Base-by-base conservation (phyloP, 2,888 invertebrate species). In the Peribatodes rhomboidaria region DNA sequence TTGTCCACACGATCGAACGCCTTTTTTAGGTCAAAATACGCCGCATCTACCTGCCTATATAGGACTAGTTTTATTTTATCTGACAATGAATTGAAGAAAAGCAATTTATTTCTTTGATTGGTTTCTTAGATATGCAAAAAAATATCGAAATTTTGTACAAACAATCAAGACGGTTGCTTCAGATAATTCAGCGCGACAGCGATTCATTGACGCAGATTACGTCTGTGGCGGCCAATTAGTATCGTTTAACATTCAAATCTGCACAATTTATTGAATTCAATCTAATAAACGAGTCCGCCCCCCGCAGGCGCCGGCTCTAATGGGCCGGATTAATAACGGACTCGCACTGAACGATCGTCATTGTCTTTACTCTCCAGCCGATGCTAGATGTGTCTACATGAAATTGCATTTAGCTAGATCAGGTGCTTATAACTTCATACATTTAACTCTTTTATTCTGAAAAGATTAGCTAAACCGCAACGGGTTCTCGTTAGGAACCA, bases 201-300 rank as follows among this genome's bases (percentile, higher is more conserved):
- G 11, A 44, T 20, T 18, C 9, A 44, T 41, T n/a, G 20, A 41
- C 20, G 42, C 11, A 44, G 42, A 44, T 44, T 44, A 47, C 47
- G n/a, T 11, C 27, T 11, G 8, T 3, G 8, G 27, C 22, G 27
- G 27, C 27, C 11, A 50, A 41, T 54, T 54, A 54, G 22, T 53
- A 39, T 22, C n/a, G 39, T 39, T 53, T 53, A 53, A 53, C 22
- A 39, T 53, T 13, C 39, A 39, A 39, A 53, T 53, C 53, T 22
- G 22, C 39, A 27, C 53, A 18, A 53, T 53, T 53, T 53, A 53
- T 39, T 39, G 39, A 53, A 53, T 53, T 39, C 14, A 39, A 39
- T 20, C 4, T 20, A 39, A 53, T 27, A 22, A 53, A 39, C 22
- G 20, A 53, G 8, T 27, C 22, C 52, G 39, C 9, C 53, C 22